phyloP scores from a whole-genome alignment of 1,140 invertebrate species.

The Ips nitidus region DNA sequence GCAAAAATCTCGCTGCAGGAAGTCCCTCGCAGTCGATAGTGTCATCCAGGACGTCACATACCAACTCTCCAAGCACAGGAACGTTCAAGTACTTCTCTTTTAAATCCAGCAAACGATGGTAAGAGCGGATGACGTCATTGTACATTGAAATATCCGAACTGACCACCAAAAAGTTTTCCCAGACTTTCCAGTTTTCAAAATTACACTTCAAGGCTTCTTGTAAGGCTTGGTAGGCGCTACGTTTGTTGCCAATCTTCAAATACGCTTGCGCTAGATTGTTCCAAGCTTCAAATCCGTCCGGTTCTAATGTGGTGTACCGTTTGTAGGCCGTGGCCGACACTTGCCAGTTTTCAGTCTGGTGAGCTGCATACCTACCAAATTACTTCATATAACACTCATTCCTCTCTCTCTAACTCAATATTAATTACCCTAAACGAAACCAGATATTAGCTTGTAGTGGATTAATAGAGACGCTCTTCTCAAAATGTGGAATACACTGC shows the following conservation, averaged over 20 bases:
- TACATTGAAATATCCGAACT: constrained; percentile 76
- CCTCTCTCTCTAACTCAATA: not conserved
- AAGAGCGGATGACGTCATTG: constrained; percentile 78
- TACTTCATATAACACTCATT: not conserved
- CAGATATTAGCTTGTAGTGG: constrained; percentile 81
- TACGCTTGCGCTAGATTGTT: constrained; percentile 95
- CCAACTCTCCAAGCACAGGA: constrained; percentile 75
- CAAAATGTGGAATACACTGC: constrained; percentile 76
- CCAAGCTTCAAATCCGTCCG: constrained; percentile 93
- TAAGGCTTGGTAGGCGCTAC: constrained; percentile 77
- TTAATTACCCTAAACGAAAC: constrained; percentile 70
- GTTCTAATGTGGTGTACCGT: constrained; percentile 82
- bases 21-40: constrained; percentile 57
- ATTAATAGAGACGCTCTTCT: constrained; percentile 81
- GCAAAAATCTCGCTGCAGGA: constrained; percentile 57
- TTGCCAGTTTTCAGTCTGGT: constrained; percentile 80
- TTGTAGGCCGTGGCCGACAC: constrained; percentile 82
- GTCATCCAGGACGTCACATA: constrained; percentile 69
- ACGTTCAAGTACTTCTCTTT: constrained; percentile 79
- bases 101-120: constrained; percentile 81
- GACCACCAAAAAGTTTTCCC: constrained; percentile 56
- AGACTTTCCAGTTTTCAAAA: constrained; percentile 87
- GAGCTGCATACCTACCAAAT: constrained; percentile 65
- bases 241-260: constrained; percentile 83
- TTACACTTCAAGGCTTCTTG: constrained; percentile 91